A percentile compares a stretch with the other conserved stretches of the same genome.
These are phyloP conservation scores for Caenorhabditis uteleia DNA, from an alignment of 2,888 invertebrate species.

Conservation along the genomic window DNA sequence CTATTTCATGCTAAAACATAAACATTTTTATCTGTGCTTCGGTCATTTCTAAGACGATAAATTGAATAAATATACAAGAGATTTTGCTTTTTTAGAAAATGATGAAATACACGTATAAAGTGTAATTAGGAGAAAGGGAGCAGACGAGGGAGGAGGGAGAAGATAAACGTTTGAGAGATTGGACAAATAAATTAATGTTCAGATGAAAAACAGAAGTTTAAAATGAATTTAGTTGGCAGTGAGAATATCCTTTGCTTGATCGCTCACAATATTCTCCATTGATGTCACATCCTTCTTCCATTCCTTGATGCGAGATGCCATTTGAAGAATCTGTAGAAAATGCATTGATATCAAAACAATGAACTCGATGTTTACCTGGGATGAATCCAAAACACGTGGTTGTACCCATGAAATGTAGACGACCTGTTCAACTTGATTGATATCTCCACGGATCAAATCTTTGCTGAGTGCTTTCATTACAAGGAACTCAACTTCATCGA, in stretches of 20 bases:
- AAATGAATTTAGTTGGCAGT: conserved; percentile 71
- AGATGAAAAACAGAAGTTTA: neutral
- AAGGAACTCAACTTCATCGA: conserved; percentile 80
- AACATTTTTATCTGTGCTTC: too few species aligned
- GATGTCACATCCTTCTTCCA: conserved; percentile 81
- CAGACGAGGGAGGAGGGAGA: too few species aligned
- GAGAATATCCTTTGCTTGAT: conserved; percentile 81
- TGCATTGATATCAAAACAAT: neutral
- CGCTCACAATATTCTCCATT: conserved; percentile 80
- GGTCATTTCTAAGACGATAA: too few species aligned
- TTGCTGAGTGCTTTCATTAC: conserved; percentile 97
- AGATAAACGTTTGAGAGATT: too few species aligned
- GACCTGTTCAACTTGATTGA: conserved; percentile 74
- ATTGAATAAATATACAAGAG: too few species aligned
- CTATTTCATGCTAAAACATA: too few species aligned
- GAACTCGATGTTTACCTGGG: conserved; percentile 72
- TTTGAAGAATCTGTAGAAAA: conserved; percentile 77
- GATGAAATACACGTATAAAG: too few species aligned
- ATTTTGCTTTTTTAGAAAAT: too few species aligned
- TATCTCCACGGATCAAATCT: conserved; percentile 82
- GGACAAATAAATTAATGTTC: too few species aligned
- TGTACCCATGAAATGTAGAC: conserved; percentile 87
- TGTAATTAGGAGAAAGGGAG: too few species aligned
- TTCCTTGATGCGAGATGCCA: conserved; percentile 78
- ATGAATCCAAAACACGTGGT: conserved; percentile 80